phyloP scores from a whole-genome alignment of 1,140 invertebrate genomes.

The Cydia amplana region DNA sequence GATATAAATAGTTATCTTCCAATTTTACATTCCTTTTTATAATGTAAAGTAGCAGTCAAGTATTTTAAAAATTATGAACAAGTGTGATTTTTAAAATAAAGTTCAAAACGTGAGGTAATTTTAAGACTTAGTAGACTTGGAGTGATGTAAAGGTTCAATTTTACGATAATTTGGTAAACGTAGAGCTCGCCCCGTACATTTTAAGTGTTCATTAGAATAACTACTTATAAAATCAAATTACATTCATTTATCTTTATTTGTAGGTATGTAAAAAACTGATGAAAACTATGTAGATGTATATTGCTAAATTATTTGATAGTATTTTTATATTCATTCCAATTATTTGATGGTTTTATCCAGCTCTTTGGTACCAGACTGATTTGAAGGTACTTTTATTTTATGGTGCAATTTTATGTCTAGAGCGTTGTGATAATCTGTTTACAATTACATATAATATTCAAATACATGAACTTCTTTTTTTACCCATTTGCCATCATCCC shows the following conservation, averaged over 20 bases:
- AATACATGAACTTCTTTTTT: conserved; percentile 43
- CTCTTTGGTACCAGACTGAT: conserved; percentile 79
- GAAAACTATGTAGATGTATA: conserved; percentile 66
- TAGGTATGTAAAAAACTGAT: conserved; percentile 63
- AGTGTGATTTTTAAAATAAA: conserved; percentile 67
- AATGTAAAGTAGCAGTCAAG: conserved; percentile 50
- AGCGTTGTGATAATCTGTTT: conserved; percentile 79
- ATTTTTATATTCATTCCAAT: conserved; percentile 79
- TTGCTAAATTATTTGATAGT: conserved; percentile 78
- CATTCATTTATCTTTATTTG: conserved; percentile 63
- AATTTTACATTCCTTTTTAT: conserved; percentile 71
- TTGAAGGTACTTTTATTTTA: conserved; percentile 79
- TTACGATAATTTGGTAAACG: conserved; percentile 58
- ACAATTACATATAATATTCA: conserved; percentile 77
- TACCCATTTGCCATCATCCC: background rate
- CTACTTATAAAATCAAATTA: conserved; percentile 68
- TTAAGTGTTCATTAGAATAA: conserved; percentile 78
- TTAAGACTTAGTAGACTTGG: conserved; percentile 54
- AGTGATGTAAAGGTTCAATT: conserved; percentile 65
- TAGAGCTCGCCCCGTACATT: conserved; percentile 66
- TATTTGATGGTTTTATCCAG: conserved; percentile 64
- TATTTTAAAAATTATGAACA: conserved; percentile 46
- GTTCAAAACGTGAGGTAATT: conserved; percentile 63
- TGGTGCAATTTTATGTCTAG: conserved; percentile 79
- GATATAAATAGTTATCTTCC: conserved; percentile 54